These are phyloP conservation scores for Halcyon leucocephala DNA, from an alignment of 2,797 vertebrate species.

Conservation along the genomic window DNA sequence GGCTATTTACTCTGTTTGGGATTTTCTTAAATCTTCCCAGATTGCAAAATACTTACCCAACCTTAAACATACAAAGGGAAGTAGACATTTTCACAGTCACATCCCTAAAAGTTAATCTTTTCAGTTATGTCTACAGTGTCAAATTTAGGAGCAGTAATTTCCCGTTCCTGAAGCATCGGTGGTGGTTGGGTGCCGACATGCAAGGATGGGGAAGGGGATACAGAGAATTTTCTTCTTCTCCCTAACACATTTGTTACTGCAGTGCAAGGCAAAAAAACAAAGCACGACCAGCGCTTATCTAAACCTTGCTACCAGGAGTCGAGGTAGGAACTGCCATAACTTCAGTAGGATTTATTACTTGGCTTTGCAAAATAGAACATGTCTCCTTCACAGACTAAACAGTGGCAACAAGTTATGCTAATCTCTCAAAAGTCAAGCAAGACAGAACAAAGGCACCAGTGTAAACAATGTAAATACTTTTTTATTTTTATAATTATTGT, in stretches of 20 bases:
- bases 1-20: background rate
- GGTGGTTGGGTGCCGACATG: background rate
- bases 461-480: background rate
- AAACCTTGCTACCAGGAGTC: background rate
- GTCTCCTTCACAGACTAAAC: background rate
- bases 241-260: background rate
- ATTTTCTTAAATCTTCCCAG: conserved; percentile 19
- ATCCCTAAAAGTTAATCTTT: background rate
- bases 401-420: background rate
- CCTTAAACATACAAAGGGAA: background rate
- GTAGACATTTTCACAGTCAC: background rate
- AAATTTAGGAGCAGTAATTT: conserved; percentile 15
- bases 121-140: background rate
- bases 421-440: background rate
- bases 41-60: conserved; percentile 51
- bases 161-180: background rate
- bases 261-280: background rate
- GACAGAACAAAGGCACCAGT: background rate
- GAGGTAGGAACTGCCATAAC: background rate
- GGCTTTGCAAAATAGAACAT: background rate
- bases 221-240: background rate
- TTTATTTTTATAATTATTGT: background rate
- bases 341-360: background rate
- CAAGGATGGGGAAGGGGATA: background rate
- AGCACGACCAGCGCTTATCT: background rate